Evolutionary conservation across 2,113 vertebrate genomes (phyloP).

Genomic region (Chrysemys picta): DNA sequence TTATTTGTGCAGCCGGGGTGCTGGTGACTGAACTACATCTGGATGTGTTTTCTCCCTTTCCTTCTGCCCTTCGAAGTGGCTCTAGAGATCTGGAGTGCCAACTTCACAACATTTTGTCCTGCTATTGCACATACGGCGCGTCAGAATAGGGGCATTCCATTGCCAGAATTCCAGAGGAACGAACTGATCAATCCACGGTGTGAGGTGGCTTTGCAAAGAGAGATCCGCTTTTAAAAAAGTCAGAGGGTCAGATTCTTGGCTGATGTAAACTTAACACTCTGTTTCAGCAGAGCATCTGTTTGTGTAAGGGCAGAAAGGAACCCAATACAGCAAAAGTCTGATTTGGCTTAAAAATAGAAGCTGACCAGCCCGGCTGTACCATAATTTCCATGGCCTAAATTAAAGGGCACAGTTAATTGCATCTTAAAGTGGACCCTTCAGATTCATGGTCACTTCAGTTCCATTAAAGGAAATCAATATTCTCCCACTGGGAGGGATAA

Average conservation of each 20-base stretch:
- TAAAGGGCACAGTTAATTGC: background rate
- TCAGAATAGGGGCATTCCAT: background rate
- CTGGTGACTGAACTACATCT: accelerated
- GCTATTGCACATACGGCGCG: background rate
- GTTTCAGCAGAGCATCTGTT: background rate
- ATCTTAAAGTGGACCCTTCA: background rate
- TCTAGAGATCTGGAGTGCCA: background rate
- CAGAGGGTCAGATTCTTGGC: background rate
- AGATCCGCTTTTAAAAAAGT: background rate
- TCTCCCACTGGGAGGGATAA: background rate
- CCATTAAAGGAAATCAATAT: background rate
- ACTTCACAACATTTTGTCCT: background rate
- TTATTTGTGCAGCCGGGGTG: background rate
- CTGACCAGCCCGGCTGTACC: background rate
- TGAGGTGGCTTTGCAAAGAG: background rate
- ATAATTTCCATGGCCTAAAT: background rate
- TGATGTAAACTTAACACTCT: background rate
- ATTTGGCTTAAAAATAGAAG: background rate
- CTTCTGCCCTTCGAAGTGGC: background rate
- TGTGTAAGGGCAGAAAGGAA: background rate
- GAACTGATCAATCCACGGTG: background rate
- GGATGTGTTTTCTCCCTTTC: background rate
- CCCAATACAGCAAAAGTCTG: background rate
- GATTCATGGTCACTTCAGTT: background rate
- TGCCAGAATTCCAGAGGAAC: background rate